Conservation (phyloP, 2,888 invertebrate species). For the Drosophila rellima region DNA sequence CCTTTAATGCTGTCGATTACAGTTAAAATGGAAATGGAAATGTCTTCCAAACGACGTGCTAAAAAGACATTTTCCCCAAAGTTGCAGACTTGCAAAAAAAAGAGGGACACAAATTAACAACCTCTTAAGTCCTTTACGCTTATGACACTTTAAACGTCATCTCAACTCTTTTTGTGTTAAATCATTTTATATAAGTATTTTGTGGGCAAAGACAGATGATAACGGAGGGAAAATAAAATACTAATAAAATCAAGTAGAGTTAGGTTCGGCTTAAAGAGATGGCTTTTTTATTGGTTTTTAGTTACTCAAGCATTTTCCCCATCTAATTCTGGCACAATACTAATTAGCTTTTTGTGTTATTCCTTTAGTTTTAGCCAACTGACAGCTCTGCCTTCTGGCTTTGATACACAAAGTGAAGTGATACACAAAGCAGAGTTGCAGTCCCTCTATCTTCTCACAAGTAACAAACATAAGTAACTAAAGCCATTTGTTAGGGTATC, state of each 20-base stretch:
- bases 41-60: constrained; percentile 73
- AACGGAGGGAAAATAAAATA: background rate
- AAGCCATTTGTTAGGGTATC: constrained; percentile 7
- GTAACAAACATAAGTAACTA: too few species aligned
- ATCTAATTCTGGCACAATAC: constrained; percentile 6
- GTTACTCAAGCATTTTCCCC: constrained; percentile 2
- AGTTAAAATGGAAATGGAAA: constrained; percentile 66
- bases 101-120: constrained; percentile 43
- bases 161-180: constrained; percentile 30
- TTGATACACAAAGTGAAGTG: constrained; percentile 12
- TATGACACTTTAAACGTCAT: constrained; percentile 56
- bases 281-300: background rate
- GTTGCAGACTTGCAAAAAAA: constrained; percentile 36
- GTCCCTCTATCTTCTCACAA: background rate
- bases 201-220: background rate
- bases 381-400: background rate
- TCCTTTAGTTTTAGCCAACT: constrained; percentile 2
- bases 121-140: constrained; percentile 49
- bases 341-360: constrained; percentile 19
- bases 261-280: background rate
- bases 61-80: constrained; percentile 61
- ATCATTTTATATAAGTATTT: constrained; percentile 28
- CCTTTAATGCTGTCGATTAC: constrained; percentile 71
- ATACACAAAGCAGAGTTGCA: constrained; percentile 20
- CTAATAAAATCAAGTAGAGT: constrained; percentile 2